Conservation (phyloP, 2,113 vertebrate species). For the Loxodonta africana region DNA sequence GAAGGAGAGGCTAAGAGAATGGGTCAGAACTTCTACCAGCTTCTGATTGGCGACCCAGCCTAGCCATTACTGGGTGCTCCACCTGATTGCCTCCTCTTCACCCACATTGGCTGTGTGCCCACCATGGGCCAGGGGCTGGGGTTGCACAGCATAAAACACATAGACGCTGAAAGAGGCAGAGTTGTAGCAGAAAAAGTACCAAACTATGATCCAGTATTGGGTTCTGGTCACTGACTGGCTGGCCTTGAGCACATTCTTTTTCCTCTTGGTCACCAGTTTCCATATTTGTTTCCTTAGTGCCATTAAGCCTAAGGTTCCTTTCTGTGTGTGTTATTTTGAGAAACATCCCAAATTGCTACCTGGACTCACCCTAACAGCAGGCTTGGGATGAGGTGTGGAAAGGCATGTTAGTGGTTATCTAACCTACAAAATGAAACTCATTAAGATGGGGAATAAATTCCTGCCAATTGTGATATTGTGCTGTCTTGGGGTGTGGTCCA, state of each 20-base stretch:
- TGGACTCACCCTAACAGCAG: neutral
- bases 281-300: neutral
- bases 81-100: neutral
- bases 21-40: neutral
- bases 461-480: neutral
- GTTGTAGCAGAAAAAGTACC: neutral
- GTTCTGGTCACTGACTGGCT: neutral
- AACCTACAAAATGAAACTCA: neutral
- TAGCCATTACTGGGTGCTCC: too few relatives aligned
- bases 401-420: neutral
- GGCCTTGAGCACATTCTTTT: neutral
- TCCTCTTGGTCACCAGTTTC: neutral
- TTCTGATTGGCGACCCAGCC: neutral
- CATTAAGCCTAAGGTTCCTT: neutral
- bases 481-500: neutral
- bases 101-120: neutral
- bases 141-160: neutral
- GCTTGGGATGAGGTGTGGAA: neutral
- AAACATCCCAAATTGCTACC: neutral
- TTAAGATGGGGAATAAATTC: neutral
- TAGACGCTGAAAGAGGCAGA: neutral
- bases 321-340: neutral
- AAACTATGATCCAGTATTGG: neutral
- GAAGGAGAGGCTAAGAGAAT: neutral
- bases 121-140: neutral